Base-by-base conservation (phyloP, 2,797 vertebrate genomes). In the Halcyon leucocephala region DNA sequence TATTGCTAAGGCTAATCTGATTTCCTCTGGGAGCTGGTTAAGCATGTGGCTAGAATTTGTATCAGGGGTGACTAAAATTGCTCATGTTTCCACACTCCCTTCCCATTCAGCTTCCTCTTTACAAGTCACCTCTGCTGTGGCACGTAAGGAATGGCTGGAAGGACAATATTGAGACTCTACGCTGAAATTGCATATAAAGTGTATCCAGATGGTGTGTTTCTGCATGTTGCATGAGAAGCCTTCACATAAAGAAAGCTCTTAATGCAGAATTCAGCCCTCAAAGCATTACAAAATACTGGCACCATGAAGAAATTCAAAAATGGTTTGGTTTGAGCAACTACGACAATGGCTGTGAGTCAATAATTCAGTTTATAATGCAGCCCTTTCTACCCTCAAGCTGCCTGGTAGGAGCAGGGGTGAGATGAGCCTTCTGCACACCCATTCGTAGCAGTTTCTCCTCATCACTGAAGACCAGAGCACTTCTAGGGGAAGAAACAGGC, bases 401-500 rank as follows among this genome's bases (percentile, higher is more conserved):
- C 41, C 31, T 57, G 52, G 49, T 42, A 2, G n/a, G 60, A 65
- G 13, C 33, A 85, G 24, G 33, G 14, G 1, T 51, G 58, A 48
- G 42, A 39, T 21, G 15, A 57, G 21, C 20, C 37, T 42, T 39
- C 25, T 35, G 12, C 73, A 39, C 37, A 44, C 18, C 26, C 6
- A 0, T 42, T 29, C 0, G 5, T 15, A n/a, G 61, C 0, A 0
- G 20, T 35, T 93, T 94, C 39, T 55, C 69, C 64, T 80, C 73
- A 18, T 51, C 19, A 8, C 31, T 20, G 17, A 42, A 69, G 28
- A 49, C 15, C 29, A 37, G 21, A 73, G 20, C 16, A 19, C 7
- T 72, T 41, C 52, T 26, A 83, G 24, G 10, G 14, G n/a, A 51
- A 65, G 57, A 73, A 81, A 19, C 16, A 41, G 52, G 29, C 29